Base-by-base conservation (phyloP, 2,888 invertebrate species). In the Epicampocera succincta region DNA sequence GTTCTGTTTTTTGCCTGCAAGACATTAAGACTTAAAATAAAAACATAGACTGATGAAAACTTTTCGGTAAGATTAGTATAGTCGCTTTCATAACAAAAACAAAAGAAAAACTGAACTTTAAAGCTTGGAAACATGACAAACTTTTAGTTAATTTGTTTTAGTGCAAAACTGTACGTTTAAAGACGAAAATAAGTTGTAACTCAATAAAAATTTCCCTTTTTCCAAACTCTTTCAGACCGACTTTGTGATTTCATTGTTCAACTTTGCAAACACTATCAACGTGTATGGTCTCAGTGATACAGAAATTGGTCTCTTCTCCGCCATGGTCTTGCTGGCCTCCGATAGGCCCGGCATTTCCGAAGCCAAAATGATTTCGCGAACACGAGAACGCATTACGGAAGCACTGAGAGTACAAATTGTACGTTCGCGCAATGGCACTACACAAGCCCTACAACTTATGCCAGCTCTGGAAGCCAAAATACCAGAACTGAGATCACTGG, bases 221-320 rank as follows among this genome's bases (percentile, higher is more conserved):
- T 54, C 5, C 9, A 29, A 12, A 8, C 9, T 25, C 21, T 83
- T 93, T 6, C 93, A 98, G 98, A 92, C 93, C 69, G 95, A 96
- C 84, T 97, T 98, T 90, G 95, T 96, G 19, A 92, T 93, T 56
- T 93, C 95, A n/a, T 91, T 98, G 89, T 93, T 97, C 91, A 95
- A 95, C 87, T 96, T 97, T 91, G 94, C 96, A 79, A 94, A 93
- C 89, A 93, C 94, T 65, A 92, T 97, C 88, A 95, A 95, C 85
- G 93, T 93, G 80, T 92, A 97, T 87, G 93, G 95, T 80, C 92
- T 98, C 88, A 95, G 95, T 86, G 98, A 99, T 88, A 95, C 97
- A 40, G 99, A 99, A 92, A 92, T 98, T 86, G 98, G 97, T 1
- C 92, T 98, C 77, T 96, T 96, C 91, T 95, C 96, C 9, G 97